Percentiles rank a stretch among this genome's conserved stretches.
These are phyloP conservation scores for Phylloscopus trochiloides DNA, from an alignment of 2,113 vertebrate genomes.

Conservation along the genomic window DNA sequence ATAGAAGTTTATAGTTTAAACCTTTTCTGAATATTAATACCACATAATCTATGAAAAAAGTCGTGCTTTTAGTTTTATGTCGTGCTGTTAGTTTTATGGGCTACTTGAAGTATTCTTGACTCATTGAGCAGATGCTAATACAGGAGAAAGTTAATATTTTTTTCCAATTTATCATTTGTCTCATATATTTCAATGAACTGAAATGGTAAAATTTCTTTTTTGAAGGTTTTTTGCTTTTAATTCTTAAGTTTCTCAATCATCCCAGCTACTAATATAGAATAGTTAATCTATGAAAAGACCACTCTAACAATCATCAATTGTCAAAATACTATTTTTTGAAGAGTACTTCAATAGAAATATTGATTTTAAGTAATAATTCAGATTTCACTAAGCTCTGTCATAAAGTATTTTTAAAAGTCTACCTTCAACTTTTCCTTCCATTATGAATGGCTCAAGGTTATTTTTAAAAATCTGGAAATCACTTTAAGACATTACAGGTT, in stretches of 20 bases:
- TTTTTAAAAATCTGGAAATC: not conserved
- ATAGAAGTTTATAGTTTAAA: not conserved
- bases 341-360: not conserved
- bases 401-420: not conserved
- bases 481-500: not conserved
- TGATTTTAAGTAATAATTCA: not conserved
- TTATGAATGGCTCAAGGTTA: not conserved
- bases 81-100: not conserved
- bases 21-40: not conserved
- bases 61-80: too few relatives aligned
- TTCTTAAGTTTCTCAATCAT: not conserved
- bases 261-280: not conserved
- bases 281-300: not conserved
- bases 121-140: not conserved
- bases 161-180: not conserved
- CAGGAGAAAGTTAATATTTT: not conserved
- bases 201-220: not conserved
- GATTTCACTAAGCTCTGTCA: not conserved
- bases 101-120: not conserved
- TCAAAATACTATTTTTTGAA: not conserved
- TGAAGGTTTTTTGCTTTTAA: rapidly evolving
- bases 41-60: not conserved
- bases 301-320: not conserved
- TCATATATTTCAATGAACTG: not conserved
- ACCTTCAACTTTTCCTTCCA: not conserved